Base-by-base conservation (phyloP, 2,888 invertebrate genomes). In the Laspeyria flexula region DNA sequence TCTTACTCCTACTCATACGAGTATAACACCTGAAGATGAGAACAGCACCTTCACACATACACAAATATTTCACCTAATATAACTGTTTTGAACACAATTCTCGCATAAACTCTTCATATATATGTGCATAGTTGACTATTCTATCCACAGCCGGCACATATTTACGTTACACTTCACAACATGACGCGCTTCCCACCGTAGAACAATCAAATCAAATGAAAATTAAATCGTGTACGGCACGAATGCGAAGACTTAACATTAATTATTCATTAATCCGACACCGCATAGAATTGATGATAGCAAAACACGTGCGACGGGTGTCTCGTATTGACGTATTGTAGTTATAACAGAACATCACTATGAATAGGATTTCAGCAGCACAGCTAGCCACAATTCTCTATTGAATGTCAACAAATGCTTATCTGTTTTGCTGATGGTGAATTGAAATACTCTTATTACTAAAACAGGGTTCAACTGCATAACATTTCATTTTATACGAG, bases 161-260 rank as follows among this genome's bases (percentile, higher is more conserved):
- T 75, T 73, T 73, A 70, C 71, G 66, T 57, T 68, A 67, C 75
- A 70, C 76, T 76, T 56, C 56, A 65, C 61, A 64, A 60, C 48
- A 54, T 60, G 57, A 58, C 64, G 68, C 66, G 69, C 58, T 71
- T 71, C 71, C 65, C 68, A 63, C 43, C 43, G 49, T 52, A 45
- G 58, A 56, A 75, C 73, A 49, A 65, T 61, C 66, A 59, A 63
- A 80, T 80, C 79, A 79, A 82, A 86, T 81, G 82, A 81, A 82
- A 85, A 82, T 84, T 82, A 80, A 81, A 79, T 77, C 79, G 74
- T 67, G 72, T 77, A 66, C 78, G 71, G 65, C 68, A 75, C 73
- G 75, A 77, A 73, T 77, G 76, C 71, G 71, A 73, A 74, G 77
- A 79, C 77, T 81, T 75, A 75, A 68, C 77, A 81, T 84, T 79